A percentile compares a stretch with the other conserved stretches of the same genome.
Evolutionary conservation across 2,797 vertebrate species (phyloP).

Genomic region (Urophycis tenuis): DNA sequence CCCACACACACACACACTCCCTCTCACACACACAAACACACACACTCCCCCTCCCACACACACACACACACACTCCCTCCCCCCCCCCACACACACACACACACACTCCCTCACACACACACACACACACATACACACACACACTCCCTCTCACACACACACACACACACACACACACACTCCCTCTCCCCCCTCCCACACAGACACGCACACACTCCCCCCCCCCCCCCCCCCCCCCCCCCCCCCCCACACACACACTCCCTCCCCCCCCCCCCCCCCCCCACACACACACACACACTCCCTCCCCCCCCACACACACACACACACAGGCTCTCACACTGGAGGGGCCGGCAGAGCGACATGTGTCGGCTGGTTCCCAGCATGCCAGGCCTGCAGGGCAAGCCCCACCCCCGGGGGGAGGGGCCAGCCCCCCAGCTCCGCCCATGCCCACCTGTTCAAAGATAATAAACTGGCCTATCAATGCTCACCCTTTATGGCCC

Average conservation of each 20-base stretch:
- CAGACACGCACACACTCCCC: conserved; percentile 26
- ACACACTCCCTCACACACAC: too few species aligned
- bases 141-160: conserved; percentile 5
- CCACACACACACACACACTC: not conserved
- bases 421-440: not conserved
- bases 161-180: not conserved
- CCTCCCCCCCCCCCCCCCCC: too few species aligned
- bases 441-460: conserved; percentile 69
- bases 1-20: conserved; percentile 25
- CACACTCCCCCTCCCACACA: not conserved
- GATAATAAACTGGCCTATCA: conserved; percentile 71
- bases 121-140: too few species aligned
- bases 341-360: too few species aligned
- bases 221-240: conserved; percentile 12
- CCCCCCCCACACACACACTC: not conserved
- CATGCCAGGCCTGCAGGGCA: too few species aligned
- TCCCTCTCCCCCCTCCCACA: not conserved
- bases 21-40: too few species aligned
- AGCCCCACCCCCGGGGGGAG: conserved; percentile 27
- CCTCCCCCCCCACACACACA: conserved; percentile 3
- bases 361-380: too few species aligned
- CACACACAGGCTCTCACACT: conserved; percentile 24
- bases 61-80: not conserved
- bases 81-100: too few species aligned
- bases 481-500: conserved; percentile 63